These are phyloP conservation scores for Brachionus angularis DNA, from an alignment of 1,140 invertebrate genomes.

Conservation along the genomic window DNA sequence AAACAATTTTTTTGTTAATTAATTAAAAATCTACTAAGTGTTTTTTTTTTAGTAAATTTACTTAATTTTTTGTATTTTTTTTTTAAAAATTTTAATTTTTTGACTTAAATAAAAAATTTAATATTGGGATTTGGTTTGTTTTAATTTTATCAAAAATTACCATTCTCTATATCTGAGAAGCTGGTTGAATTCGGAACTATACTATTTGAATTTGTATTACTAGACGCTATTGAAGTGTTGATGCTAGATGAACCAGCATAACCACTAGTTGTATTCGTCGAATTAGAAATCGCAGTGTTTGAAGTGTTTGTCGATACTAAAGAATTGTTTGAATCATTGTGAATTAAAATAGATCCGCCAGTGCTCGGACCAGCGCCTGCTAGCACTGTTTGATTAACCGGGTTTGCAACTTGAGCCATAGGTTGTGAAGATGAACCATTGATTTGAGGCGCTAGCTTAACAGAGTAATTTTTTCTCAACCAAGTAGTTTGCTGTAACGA, in stretches of 20 bases:
- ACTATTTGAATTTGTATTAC: neutral
- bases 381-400: no score
- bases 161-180: slow-evolving; percentile 40
- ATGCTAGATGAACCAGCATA: no score
- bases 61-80: slow-evolving; percentile 17
- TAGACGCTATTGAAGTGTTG: neutral
- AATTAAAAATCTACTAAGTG: no score
- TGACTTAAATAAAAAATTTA: no score
- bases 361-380: no score
- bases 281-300: no score
- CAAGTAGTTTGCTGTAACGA: slow-evolving; percentile 85
- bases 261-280: neutral
- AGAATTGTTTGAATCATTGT: no score
- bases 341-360: no score
- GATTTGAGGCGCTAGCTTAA: slow-evolving; percentile 64
- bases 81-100: neutral
- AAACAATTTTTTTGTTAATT: neutral
- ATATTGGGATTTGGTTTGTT: neutral
- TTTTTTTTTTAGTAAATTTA: slow-evolving; percentile 8
- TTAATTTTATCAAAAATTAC: neutral
- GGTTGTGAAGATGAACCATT: slow-evolving; percentile 49
- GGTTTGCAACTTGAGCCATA: no score
- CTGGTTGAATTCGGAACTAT: neutral
- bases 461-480: slow-evolving; percentile 78
- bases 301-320: no score